These are phyloP conservation scores for Sisor rabdophorus DNA, from an alignment of 2,113 vertebrate genomes.

Conservation along the genomic window DNA sequence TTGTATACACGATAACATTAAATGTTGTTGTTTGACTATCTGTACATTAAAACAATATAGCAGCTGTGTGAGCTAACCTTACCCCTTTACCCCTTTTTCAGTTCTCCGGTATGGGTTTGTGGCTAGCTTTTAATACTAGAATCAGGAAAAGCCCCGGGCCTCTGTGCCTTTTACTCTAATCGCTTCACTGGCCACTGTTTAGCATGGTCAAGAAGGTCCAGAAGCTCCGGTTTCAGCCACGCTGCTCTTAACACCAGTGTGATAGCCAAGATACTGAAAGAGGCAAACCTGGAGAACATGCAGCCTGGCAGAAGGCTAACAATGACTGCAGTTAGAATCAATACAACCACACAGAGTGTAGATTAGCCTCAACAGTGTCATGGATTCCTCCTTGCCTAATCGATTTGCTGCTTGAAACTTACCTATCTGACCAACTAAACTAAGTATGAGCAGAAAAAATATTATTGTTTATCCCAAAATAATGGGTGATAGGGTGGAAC, in stretches of 20 bases:
- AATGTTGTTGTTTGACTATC: slow-evolving; percentile 1
- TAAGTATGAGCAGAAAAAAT: no score
- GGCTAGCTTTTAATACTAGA: background rate
- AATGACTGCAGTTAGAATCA: slow-evolving; percentile 13
- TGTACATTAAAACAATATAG: background rate
- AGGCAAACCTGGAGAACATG: slow-evolving; percentile 13
- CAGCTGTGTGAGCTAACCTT: slow-evolving; percentile 7
- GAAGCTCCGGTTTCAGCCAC: slow-evolving; percentile 36
- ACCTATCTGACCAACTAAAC: background rate
- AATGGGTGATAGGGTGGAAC: no score
- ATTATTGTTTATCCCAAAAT: background rate
- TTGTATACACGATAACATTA: background rate
- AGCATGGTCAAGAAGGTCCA: background rate
- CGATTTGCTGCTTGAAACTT: slow-evolving; percentile 13
- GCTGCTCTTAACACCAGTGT: slow-evolving; percentile 11
- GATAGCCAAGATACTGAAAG: slow-evolving; percentile 24
- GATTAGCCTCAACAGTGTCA: background rate
- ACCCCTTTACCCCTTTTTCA: no score
- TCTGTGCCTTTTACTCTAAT: background rate
- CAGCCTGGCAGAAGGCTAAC: slow-evolving; percentile 14
- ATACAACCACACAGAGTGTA: slow-evolving; percentile 5
- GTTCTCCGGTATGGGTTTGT: background rate
- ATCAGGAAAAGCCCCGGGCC: slow-evolving; percentile 31
- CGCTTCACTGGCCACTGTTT: slow-evolving; percentile 17
- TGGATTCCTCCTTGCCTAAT: background rate